Percentiles rank a stretch among this genome's conserved stretches.
Conservation (phyloP, 2,113 vertebrate genomes). For the Nyctibius bracteatus region DNA sequence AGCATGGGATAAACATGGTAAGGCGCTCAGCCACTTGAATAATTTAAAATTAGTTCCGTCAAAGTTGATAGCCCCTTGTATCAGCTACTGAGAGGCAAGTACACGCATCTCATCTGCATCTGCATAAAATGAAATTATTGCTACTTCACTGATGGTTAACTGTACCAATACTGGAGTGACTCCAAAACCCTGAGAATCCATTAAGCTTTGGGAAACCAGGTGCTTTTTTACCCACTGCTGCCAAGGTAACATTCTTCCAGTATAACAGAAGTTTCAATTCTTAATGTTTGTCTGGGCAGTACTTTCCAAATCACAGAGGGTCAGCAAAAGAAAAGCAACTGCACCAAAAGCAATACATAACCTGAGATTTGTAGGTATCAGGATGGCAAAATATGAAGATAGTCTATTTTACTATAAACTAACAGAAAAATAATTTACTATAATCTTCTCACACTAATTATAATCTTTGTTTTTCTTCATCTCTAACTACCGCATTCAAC, state of each 20-base stretch:
- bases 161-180: neutral
- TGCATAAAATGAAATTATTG: neutral
- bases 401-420: neutral
- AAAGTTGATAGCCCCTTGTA: neutral
- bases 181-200: neutral
- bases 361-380: neutral
- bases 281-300: neutral
- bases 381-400: neutral
- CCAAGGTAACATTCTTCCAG: neutral
- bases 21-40: neutral
- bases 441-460: neutral
- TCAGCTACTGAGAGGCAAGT: neutral
- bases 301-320: neutral
- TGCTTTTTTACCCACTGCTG: neutral
- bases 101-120: neutral
- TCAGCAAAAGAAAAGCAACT: neutral
- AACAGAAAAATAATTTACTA: neutral
- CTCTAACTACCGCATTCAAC: neutral
- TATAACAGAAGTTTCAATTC: neutral
- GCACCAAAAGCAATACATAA: neutral
- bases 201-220: neutral
- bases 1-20: neutral
- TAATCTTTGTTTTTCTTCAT: neutral
- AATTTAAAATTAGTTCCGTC: neutral
- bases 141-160: neutral